Evolutionary conservation across 2,797 vertebrate genomes (phyloP), one percentile per base, ranked within the genome.

Genomic region (Saxicola maurus): DNA sequence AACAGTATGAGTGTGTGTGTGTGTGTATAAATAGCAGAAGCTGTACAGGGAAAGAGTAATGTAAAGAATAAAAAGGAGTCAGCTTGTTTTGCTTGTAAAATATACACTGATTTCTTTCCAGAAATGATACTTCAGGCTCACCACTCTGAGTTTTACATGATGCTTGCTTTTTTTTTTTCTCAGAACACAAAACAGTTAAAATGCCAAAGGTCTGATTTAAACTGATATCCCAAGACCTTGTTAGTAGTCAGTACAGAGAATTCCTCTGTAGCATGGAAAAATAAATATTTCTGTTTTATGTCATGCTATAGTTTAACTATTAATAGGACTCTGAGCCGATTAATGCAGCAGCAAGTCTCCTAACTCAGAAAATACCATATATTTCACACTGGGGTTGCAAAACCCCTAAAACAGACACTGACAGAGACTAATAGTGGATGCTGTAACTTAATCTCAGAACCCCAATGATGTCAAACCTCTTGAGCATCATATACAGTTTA

Each of bases 361-460:
- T 71, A 69, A 87, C 67, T 84, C 73, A 80, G 40, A 89, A 80
- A 89, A 87, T 83, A 52, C 19, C 48, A 61, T 53, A 18, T 76
- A 89, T 95, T 82, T 96, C 64, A 95, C 56, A 71, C 55, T 10
- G 16, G 35, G 49, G 66, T 89, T 90, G 60, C 73, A 87, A 93
- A 94, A 93, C 17, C 53, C 66, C 74, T 86, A 76, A 94, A 95
- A 86, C 75, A 90, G 64, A 81, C 59, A 79, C 74, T 87, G 95
- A 93, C 96, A 96, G 79, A 96, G 88, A 96, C 56, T 71, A 91
- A 96, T 77, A 89, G 82, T 73, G 56, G 53, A 76, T 52, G 68
- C 81, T 94, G 89, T 94, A 96, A 93, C 94, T 96, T 96, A 92
- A 96, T 96, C 94, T 95, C 79, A 79, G 75, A 88, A 69, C 64